Evolutionary conservation across 1,140 invertebrate genomes (phyloP), one percentile per base, ranked within the genome.

Genomic region (Listronotus bonariensis): DNA sequence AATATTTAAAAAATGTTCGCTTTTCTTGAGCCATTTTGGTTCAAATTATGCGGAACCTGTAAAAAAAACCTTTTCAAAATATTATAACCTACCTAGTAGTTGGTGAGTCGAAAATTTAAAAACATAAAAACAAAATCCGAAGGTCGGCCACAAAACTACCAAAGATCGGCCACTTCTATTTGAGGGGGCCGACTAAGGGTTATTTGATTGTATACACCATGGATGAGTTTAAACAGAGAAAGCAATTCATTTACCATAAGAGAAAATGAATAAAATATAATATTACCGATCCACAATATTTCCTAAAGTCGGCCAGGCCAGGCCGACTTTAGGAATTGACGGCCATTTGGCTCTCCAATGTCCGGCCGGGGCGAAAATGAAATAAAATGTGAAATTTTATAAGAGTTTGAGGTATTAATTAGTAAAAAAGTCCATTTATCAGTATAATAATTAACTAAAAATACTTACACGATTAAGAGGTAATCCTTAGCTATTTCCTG

Each of bases 1-100:
- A 32, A 57, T 65, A 57, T 51, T 56, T 51, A 51, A 51, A 51
- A n/a, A 51, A 51, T 51, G 48, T 26, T 51, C 48, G 48, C 48
- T 32, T 51, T 51, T 20, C 48, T 32, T 51, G 48, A 51, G 26
- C 17, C 10, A 51, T 51, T 51, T 51, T 51, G 48, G 14, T 26
- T 51, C 6, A 51, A 20, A 51, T 26, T n/a, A n/a, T n/a, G 43
- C 14, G 48, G 26, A 51, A 32, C 18, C 48, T 51, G 18, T 51
- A 51, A 51, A 14, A 51, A 51, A 51, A 51, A n/a, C 8, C 43
- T 45, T 45, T 14, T 45, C 8, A n/a, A n/a, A n/a, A n/a, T n/a
- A 10, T 14, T n/a, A n/a, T n/a, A n/a, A n/a, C n/a, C n/a, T n/a
- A n/a, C n/a, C n/a, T n/a, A n/a, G n/a, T n/a, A n/a, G n/a, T n/a